Base-by-base conservation (phyloP, 2,888 invertebrate genomes). In the Balanococcus diminutus region DNA sequence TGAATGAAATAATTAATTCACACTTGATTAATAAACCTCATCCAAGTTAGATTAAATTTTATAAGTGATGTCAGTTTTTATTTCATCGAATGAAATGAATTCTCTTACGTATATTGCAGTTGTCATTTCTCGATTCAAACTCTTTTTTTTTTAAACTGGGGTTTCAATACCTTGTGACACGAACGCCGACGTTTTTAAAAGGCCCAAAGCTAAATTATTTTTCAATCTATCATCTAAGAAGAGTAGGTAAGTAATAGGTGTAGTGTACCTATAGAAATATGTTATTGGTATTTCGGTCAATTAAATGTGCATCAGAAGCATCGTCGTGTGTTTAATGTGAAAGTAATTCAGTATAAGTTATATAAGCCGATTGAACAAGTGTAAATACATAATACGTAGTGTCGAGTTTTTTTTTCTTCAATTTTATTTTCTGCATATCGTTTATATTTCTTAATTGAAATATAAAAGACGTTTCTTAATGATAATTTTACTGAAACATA, bases 241-340 rank as follows among this genome's bases (percentile, higher is more conserved):
- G 31, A 56, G 56, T n/a, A 79, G 3, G 9, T 25, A 67, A 14
- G 1, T 67, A n/a, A n/a, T n/a, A 56, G 16, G 3, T 46, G 8
- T 9, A 16, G 67, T 28, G 67, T 67, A 79, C n/a, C n/a, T n/a
- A n/a, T 8, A 79, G 36, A 79, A 79, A 32, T 32, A 46, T 32
- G 82, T n/a, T 51, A 51, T 51, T 56, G 42, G 46, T 56, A 51
- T 82, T 51, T 82, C 46, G 56, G 82, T 82, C 82, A 82, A 82
- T 82, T 82, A 82, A 82, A 82, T 22, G 19, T 32, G 31, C 28
- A 82, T 82, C 82, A 82, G 56, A 19, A 25, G 56, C 82, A 22
- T 9, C 14, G 14, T 28, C 8, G 14, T 81, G 9, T 31, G 56
- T 81, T 28, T 14, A 51, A 56, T n/a, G 81, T 51, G 82, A 82